Base-by-base conservation (phyloP, 2,888 invertebrate genomes). In the Nineta flava region DNA sequence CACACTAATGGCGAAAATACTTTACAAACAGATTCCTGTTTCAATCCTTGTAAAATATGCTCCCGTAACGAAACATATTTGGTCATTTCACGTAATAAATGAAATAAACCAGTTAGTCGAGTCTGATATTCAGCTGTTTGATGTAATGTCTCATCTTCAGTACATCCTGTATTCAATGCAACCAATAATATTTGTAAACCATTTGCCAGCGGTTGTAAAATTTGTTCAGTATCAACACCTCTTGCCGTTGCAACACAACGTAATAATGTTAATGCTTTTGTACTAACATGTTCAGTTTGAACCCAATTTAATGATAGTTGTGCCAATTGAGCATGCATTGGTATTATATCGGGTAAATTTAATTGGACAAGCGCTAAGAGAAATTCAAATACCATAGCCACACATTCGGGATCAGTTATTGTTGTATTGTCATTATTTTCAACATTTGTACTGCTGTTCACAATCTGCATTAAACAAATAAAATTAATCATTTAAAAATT, bases 341-440 rank as follows among this genome's bases (percentile, higher is more conserved):
- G 53, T n/a, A 60, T 53, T 10, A 74, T 56, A 44, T 65, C 59
- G 1, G 65, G 57, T 2, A 71, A 53, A 57, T 69, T 65, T n/a
- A 70, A 55, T 53, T 66, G 64, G 13, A 74, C 62, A 13, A 75
- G 55, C 0, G 67, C 68, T 38, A 65, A 58, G 16, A 76, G 58
- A 58, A 75, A 75, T 57, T 74, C 70, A 56, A 75, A 68, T 12
- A 75, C 55, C 2, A 71, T 57, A 9, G 65, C 62, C 43, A 70
- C 64, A 52, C 73, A 74, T 56, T 75, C 74, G 3, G 68, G 63
- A 54, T 69, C 62, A 1, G 62, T 61, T 42, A 46, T 26, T 19
- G 52, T 42, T 50, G 57, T 55, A 42, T 57, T 47, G 41, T 55
- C 57, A 49, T 60, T 61, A 21, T 65, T 55, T 15, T 21, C 26